These are phyloP conservation scores for Eupithecia dodoneata DNA, from an alignment of 2,888 invertebrate genomes.

Conservation along the genomic window DNA sequence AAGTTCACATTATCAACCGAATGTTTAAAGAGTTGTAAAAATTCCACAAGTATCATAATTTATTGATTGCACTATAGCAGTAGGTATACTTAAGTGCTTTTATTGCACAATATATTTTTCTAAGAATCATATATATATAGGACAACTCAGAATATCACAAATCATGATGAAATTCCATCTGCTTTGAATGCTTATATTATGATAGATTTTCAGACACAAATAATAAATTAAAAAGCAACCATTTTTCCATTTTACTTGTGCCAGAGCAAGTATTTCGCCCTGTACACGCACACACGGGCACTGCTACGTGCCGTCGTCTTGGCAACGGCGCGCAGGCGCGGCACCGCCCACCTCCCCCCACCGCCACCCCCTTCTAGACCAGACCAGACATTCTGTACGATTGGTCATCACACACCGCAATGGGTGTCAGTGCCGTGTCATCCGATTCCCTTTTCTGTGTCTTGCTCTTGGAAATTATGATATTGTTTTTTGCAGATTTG, in stretches of 20 bases:
- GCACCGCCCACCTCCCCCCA: constrained; percentile 77
- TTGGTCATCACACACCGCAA: constrained; percentile 44
- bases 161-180: not conserved
- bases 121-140: not conserved
- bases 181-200: not conserved
- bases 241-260: not conserved
- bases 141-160: not conserved
- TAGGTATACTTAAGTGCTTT: too few species aligned
- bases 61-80: too few species aligned
- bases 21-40: not conserved
- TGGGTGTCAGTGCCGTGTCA: constrained; percentile 32
- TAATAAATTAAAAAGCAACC: not conserved
- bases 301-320: constrained; percentile 85
- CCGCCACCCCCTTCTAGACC: constrained; percentile 53
- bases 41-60: too few species aligned
- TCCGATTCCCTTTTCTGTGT: constrained; percentile 30
- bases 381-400: constrained; percentile 51
- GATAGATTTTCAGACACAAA: not conserved
- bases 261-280: constrained; percentile 22
- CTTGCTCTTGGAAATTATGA: constrained; percentile 11
- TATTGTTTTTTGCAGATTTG: constrained; percentile 14
- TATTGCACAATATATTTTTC: not conserved
- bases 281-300: constrained; percentile 63
- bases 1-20: not conserved
- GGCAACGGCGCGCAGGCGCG: constrained; percentile 85